Evolutionary conservation across 2,888 invertebrate genomes (phyloP), one percentile per base, ranked within the genome.

Genomic region (Disparrhopalites patrizii): DNA sequence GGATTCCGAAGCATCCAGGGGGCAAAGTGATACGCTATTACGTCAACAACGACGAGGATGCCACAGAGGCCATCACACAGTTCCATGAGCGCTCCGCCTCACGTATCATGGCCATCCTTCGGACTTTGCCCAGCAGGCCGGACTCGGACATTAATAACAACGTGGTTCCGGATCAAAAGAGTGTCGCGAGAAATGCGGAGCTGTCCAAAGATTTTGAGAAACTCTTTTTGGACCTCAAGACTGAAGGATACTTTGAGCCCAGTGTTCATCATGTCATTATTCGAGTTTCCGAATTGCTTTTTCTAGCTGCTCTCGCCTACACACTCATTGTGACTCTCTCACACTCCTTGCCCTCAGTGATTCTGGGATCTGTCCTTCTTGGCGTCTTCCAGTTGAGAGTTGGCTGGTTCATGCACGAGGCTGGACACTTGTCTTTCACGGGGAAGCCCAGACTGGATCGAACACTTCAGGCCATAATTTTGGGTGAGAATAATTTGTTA

Each of bases 341-440:
- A 30, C 13, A 18, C 5, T 50, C 27, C 3, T 8, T 47, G 18
- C 33, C 2, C 5, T 43, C 18, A 18, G 18, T 4, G 18, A 10
- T 8, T 4, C 8, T 64, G 2, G 43, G 56, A 8, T 18, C 33
- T n/a, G 20, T 64, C 18, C 20, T 25, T 30, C 18, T 56, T 3
- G 57, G 36, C 2, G n/a, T 56, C 7, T 40, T 30, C 20, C 20
- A 18, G n/a, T 43, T 25, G 18, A 23, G 64, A 8, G 5, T 10
- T 40, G 64, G 64, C 7, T 64, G 43, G 55, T 13, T 64, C 10
- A 18, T 25, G 28, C 64, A 64, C 20, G 64, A 64, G 31, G 64
- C 38, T 7, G 64, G 64, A 1, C 64, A 64, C 27, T 28, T 43
- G 20, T 64, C 64, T n/a, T 20, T 64, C 15, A 56, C 56, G 1